phyloP scores from a whole-genome alignment of 2,797 vertebrate species.

The Siniperca obscura region DNA sequence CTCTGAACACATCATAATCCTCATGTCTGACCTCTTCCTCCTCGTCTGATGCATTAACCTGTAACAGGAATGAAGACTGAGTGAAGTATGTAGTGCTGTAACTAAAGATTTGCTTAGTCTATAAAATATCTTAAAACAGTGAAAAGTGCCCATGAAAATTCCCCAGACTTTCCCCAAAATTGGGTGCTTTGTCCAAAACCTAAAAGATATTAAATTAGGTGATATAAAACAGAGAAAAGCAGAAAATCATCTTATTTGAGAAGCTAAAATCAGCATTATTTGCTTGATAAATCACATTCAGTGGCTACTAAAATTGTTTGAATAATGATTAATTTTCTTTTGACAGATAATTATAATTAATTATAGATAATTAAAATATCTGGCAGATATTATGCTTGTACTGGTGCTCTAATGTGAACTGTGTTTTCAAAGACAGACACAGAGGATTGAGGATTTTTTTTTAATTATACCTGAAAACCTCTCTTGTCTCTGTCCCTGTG shows the following conservation, averaged over 20 bases:
- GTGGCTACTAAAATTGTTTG: neutral
- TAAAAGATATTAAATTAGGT: neutral
- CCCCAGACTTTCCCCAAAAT: neutral
- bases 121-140: neutral
- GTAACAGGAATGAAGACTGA: slow-evolving; percentile 27
- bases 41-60: slow-evolving; percentile 85
- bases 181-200: neutral
- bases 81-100: neutral
- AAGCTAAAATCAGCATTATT: neutral
- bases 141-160: neutral
- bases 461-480: neutral
- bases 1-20: slow-evolving; percentile 81
- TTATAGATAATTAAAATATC: too few species aligned
- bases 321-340: too few species aligned
- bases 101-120: neutral
- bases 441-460: neutral
- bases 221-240: neutral
- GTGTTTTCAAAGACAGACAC: neutral
- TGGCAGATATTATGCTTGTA: neutral
- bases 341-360: too few species aligned
- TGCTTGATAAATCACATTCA: neutral
- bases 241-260: neutral
- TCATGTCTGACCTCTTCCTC: slow-evolving; percentile 82
- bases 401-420: neutral
- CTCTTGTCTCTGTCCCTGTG: neutral